These are phyloP conservation scores for Paraescarpia echinospica DNA, from an alignment of 1,140 invertebrate species.

Conservation along the genomic window DNA sequence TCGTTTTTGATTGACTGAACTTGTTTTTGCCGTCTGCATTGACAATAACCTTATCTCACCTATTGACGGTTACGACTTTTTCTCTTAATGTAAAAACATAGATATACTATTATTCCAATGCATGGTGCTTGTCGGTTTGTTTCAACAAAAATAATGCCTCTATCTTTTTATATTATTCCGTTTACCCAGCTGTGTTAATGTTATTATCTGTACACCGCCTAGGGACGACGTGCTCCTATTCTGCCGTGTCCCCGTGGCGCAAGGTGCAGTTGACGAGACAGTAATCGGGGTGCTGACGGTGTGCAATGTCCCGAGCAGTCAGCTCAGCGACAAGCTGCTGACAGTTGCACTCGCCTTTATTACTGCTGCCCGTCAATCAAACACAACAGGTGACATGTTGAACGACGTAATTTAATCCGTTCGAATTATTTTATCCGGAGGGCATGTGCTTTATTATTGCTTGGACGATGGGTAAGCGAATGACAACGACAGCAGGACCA, in stretches of 20 bases:
- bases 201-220: not conserved
- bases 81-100: not conserved
- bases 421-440: not conserved
- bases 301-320: not conserved
- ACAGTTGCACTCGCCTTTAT: not conserved
- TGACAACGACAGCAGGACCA: no score
- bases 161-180: not conserved
- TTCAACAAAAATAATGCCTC: not conserved
- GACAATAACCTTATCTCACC: not conserved
- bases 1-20: not conserved
- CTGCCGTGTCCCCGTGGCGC: not conserved
- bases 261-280: not conserved
- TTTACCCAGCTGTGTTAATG: not conserved
- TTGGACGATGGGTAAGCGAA: no score
- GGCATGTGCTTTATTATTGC: no score
- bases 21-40: not conserved
- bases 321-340: not conserved
- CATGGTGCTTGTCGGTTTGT: not conserved
- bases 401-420: not conserved
- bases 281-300: not conserved
- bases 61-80: not conserved
- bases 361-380: not conserved
- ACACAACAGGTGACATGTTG: not conserved
- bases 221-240: not conserved
- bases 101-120: not conserved